These are phyloP conservation scores for Helicorthomorpha holstii DNA, from an alignment of 1,140 invertebrate species.

Conservation along the genomic window DNA sequence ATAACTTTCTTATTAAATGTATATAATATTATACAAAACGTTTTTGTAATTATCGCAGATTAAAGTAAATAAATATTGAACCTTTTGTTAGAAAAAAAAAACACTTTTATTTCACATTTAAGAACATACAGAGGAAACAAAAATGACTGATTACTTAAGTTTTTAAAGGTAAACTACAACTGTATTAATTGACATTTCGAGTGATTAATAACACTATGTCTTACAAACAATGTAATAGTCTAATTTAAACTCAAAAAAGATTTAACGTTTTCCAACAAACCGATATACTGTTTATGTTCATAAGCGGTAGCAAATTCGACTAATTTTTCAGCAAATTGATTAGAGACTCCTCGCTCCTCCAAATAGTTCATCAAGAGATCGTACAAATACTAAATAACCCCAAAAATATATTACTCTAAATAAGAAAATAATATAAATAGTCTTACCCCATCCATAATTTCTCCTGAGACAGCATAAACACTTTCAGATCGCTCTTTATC, in stretches of 20 bases:
- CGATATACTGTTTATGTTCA: slow-evolving; percentile 75
- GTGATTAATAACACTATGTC: too few relatives aligned
- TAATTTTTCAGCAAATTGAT: slow-evolving; percentile 76
- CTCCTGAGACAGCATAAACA: slow-evolving; percentile 67
- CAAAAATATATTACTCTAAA: slow-evolving; percentile 1
- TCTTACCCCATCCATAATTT: slow-evolving; percentile 71
- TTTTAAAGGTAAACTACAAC: too few relatives aligned
- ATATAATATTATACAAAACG: slow-evolving; percentile 13
- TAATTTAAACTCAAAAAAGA: too few relatives aligned
- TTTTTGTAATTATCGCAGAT: slow-evolving; percentile 35
- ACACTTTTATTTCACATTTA: too few relatives aligned
- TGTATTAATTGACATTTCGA: too few relatives aligned
- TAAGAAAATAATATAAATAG: slow-evolving; percentile 1
- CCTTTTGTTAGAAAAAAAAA: too few relatives aligned
- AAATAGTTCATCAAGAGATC: slow-evolving; percentile 83
- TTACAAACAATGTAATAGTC: too few relatives aligned
- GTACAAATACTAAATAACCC: slow-evolving; percentile 50
- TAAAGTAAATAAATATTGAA: slow-evolving; percentile 1
- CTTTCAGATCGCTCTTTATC: slow-evolving; percentile 66
- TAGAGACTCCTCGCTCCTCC: slow-evolving; percentile 79
- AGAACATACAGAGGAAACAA: too few relatives aligned
- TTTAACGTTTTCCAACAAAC: slow-evolving; percentile 63
- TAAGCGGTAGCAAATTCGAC: slow-evolving; percentile 70
- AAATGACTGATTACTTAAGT: too few relatives aligned
- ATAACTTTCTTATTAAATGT: slow-evolving; percentile 2